A percentile compares a stretch with the other conserved stretches of the same genome.
phyloP scores from a whole-genome alignment of 2,888 invertebrate species.

The Gortyna flavago region DNA sequence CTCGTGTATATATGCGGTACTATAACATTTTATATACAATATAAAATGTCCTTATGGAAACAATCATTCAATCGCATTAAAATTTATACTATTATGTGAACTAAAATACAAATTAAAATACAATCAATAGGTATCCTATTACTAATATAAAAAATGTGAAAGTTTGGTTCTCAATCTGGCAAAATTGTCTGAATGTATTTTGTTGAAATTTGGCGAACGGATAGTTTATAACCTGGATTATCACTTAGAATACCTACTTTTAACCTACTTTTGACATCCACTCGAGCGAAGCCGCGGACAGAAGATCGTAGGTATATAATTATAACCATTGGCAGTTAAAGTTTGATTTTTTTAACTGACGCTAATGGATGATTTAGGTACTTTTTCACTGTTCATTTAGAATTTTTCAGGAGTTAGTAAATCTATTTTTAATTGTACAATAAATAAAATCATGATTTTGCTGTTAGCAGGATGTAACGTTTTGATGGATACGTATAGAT shows the following conservation, averaged over 20 bases:
- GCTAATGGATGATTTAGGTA: not conserved
- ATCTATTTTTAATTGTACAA: not conserved
- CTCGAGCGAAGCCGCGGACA: not conserved
- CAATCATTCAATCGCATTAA: too few relatives aligned
- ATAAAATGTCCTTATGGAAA: not conserved
- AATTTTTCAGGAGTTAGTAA: not conserved
- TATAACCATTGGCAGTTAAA: not conserved
- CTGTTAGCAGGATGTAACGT: too few relatives aligned
- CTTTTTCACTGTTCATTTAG: not conserved
- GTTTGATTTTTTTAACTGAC: not conserved
- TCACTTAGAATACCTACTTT: too few relatives aligned
- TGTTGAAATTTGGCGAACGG: too few relatives aligned
- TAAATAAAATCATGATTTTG: not conserved
- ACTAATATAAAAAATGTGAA: not conserved
- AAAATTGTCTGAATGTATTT: not conserved
- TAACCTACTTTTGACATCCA: too few relatives aligned
- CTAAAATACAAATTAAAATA: not conserved
- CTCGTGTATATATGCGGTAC: conserved; percentile 43
- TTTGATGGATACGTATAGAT: not conserved
- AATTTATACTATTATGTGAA: too few relatives aligned
- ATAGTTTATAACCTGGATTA: too few relatives aligned
- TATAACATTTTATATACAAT: conserved; percentile 1
- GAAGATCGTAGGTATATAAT: not conserved
- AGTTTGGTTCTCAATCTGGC: not conserved
- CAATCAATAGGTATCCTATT: not conserved